A percentile compares a stretch with the other conserved stretches of the same genome.
These are phyloP conservation scores for Ganaspis brasiliensis DNA, from an alignment of 2,888 invertebrate genomes.

Conservation along the genomic window DNA sequence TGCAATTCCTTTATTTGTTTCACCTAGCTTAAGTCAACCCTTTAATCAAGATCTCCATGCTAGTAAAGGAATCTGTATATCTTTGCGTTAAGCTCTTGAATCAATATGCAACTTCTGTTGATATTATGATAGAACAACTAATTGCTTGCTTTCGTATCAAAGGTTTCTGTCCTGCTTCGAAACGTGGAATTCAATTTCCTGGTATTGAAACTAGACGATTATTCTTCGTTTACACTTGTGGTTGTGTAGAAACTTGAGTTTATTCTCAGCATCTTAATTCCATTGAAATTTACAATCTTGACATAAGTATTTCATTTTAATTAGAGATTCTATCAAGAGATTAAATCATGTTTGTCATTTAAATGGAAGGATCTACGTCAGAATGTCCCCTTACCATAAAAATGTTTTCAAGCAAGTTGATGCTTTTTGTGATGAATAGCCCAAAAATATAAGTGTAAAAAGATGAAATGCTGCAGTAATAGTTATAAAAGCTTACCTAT, in stretches of 20 bases:
- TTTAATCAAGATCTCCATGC: constrained; percentile 30
- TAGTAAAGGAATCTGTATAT: constrained; percentile 7
- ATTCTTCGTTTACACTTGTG: constrained; percentile 3
- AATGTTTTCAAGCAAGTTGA: too few relatives aligned
- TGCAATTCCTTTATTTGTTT: constrained; percentile 5
- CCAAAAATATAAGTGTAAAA: too few relatives aligned
- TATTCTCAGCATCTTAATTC: background rate
- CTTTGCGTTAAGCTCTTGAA: constrained; percentile 56
- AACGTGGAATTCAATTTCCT: constrained; percentile 1
- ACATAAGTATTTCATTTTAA: too few relatives aligned
- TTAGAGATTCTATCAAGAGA: too few relatives aligned
- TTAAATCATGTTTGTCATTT: too few relatives aligned
- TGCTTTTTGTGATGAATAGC: too few relatives aligned
- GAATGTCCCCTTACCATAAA: too few relatives aligned
- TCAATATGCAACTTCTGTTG: constrained; percentile 56
- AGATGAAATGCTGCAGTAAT: too few relatives aligned
- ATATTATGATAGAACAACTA: constrained; percentile 50
- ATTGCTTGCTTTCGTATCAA: constrained; percentile 37
- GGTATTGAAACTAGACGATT: background rate
- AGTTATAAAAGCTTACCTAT: too few relatives aligned
- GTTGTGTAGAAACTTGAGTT: background rate
- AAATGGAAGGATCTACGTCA: too few relatives aligned
- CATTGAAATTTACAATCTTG: too few relatives aligned
- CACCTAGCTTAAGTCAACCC: background rate
- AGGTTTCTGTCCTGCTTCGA: background rate